Evolutionary conservation across 2,113 vertebrate species (phyloP).

Genomic region (Glaucidium brasilianum): DNA sequence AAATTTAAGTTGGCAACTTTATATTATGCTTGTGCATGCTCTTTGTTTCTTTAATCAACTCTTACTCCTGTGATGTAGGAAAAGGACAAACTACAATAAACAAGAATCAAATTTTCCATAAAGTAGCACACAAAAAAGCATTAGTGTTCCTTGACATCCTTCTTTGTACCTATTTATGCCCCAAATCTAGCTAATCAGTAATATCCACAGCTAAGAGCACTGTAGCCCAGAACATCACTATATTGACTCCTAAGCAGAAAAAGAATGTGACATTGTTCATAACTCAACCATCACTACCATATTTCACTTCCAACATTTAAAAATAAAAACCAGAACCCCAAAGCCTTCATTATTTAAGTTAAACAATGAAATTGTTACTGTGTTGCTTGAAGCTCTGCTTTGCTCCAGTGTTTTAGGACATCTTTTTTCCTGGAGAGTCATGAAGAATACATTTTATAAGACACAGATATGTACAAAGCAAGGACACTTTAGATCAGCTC

Average conservation of each 20-base stretch:
- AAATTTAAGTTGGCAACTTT: neutral
- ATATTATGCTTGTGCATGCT: neutral
- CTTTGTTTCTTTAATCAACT: neutral
- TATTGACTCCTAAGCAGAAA: conserved; percentile 55
- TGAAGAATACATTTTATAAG: conserved; percentile 39
- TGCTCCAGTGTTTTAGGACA: conserved; percentile 45
- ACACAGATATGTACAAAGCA: conserved; percentile 44
- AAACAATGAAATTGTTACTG: conserved; percentile 70
- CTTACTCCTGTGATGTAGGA: neutral
- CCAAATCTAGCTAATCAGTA: neutral
- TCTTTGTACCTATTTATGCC: neutral
- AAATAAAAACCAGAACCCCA: conserved; percentile 56
- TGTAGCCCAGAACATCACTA: neutral
- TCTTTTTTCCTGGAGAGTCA: conserved; percentile 32
- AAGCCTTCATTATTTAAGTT: conserved; percentile 71
- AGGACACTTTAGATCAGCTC: neutral
- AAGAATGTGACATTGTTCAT: conserved; percentile 30
- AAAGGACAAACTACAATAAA: neutral
- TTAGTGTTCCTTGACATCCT: neutral
- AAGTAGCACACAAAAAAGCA: neutral
- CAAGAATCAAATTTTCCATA: neutral
- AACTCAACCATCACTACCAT: conserved; percentile 24
- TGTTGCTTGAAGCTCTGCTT: conserved; percentile 12
- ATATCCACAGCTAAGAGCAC: neutral
- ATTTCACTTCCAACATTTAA: conserved; percentile 51